Percentiles rank a stretch among this genome's conserved stretches.
phyloP scores from a whole-genome alignment of 2,888 invertebrate genomes.

The Trichacis sp. region DNA sequence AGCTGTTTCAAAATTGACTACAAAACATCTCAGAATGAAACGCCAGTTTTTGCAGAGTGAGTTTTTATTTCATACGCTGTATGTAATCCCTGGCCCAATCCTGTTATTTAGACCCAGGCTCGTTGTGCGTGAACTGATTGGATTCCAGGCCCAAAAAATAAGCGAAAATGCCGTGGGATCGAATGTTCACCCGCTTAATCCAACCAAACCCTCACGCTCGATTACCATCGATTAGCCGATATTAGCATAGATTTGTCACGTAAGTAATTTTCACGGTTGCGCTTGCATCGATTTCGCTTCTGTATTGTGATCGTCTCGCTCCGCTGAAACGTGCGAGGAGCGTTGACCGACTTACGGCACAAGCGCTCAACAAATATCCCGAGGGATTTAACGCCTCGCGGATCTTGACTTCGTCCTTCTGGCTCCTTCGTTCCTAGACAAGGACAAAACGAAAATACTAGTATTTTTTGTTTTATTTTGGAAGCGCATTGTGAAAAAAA shows the following conservation, averaged over 20 bases:
- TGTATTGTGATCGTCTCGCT: conserved; percentile 53
- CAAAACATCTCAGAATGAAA: too few relatives aligned
- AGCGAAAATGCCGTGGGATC: conserved; percentile 24
- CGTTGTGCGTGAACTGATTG: conserved; percentile 29
- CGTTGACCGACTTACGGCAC: conserved; percentile 59
- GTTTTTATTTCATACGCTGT: too few relatives aligned
- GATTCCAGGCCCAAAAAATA: conserved; percentile 27
- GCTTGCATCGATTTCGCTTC: conserved; percentile 32
- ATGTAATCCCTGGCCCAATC: background rate
- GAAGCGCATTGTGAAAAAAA: too few relatives aligned
- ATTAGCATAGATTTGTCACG: conserved; percentile 54
- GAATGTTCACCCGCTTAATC: conserved; percentile 13
- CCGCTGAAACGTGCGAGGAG: conserved; percentile 49
- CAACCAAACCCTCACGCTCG: conserved; percentile 29
- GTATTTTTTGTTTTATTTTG: too few relatives aligned
- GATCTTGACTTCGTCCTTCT: conserved; percentile 45
- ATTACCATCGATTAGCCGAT: conserved; percentile 48
- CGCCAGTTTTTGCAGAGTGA: too few relatives aligned
- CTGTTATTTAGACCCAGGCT: conserved; percentile 33
- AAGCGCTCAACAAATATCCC: conserved; percentile 53
- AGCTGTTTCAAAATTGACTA: too few relatives aligned
- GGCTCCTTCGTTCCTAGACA: conserved; percentile 44
- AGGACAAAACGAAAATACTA: conserved; percentile 59
- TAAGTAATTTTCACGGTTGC: conserved; percentile 51
- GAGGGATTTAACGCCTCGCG: conserved; percentile 66